phyloP scores from a whole-genome alignment of 2,888 invertebrate species.

The Bombylius discolor region DNA sequence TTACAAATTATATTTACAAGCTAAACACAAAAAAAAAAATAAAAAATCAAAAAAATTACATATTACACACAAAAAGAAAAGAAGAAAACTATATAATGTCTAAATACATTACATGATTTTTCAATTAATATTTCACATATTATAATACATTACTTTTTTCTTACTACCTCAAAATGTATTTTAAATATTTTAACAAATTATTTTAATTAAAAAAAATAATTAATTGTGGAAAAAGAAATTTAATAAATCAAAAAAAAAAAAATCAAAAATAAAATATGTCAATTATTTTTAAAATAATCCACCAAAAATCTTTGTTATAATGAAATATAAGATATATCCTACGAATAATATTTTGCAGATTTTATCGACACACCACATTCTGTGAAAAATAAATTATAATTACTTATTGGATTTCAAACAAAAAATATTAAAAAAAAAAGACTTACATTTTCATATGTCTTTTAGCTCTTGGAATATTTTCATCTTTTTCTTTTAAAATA shows the following conservation, averaged over 20 bases:
- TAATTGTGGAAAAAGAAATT: not conserved
- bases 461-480: constrained; percentile 64
- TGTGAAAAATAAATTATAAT: not conserved
- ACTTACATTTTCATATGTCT: constrained; percentile 68
- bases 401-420: constrained; percentile 35
- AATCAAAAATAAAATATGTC: not conserved
- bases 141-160: too few relatives aligned
- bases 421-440: constrained; percentile 12
- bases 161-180: too few relatives aligned
- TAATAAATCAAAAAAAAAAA: not conserved
- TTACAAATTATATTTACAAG: too few relatives aligned
- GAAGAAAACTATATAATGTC: too few relatives aligned
- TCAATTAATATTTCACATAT: too few relatives aligned
- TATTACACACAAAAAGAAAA: too few relatives aligned
- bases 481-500: constrained; percentile 71
- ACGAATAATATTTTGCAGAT: constrained; percentile 56
- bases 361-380: constrained; percentile 78
- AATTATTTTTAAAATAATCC: constrained; percentile 9
- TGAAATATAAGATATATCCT: constrained; percentile 42
- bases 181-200: too few relatives aligned
- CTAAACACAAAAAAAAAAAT: too few relatives aligned
- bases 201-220: not conserved
- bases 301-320: constrained; percentile 25
- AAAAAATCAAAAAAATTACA: too few relatives aligned
- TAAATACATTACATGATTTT: too few relatives aligned